Conservation (phyloP, 2,797 vertebrate species). For the Chaenodraco wilsoni region DNA sequence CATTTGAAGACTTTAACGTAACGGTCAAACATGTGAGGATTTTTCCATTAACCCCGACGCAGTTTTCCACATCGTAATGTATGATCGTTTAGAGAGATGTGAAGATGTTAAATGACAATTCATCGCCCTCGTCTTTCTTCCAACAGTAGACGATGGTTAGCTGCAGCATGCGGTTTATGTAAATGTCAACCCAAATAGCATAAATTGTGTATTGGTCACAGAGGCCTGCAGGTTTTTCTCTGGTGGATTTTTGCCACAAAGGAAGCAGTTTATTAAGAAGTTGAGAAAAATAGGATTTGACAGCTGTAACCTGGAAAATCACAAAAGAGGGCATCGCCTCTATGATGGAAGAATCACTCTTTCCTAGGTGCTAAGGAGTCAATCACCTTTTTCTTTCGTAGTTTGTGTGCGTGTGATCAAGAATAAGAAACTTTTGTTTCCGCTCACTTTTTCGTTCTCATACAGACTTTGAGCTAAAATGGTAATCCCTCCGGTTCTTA, state of each 20-base stretch:
- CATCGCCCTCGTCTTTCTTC: slow-evolving; percentile 6
- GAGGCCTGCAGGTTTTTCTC: slow-evolving; percentile 60
- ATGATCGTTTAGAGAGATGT: slow-evolving; percentile 2
- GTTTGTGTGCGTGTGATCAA: neutral
- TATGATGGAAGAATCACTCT: slow-evolving; percentile 40
- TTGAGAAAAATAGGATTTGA: slow-evolving; percentile 78
- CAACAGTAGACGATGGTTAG: slow-evolving; percentile 21
- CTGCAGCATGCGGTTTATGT: slow-evolving; percentile 41
- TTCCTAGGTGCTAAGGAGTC: slow-evolving; percentile 44
- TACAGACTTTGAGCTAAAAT: slow-evolving; percentile 79
- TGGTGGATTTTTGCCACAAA: slow-evolving; percentile 64
- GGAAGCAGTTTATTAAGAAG: slow-evolving; percentile 79
- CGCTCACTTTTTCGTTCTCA: neutral
- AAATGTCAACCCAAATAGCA: slow-evolving; percentile 50
- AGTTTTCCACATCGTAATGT: neutral
- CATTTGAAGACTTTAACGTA: slow-evolving; percentile 18
- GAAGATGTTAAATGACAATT: slow-evolving; percentile 23
- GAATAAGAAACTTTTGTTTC: slow-evolving; percentile 37
- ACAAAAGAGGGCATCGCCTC: slow-evolving; percentile 54
- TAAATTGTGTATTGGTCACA: slow-evolving; percentile 67
- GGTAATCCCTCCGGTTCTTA: slow-evolving; percentile 92
- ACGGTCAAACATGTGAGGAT: neutral
- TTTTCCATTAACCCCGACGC: slow-evolving; percentile 1
- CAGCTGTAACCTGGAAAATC: slow-evolving; percentile 74
- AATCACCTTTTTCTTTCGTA: neutral